Evolutionary conservation across 2,888 invertebrate species (phyloP), one percentile per base, ranked within the genome.

Genomic region (Hoplodrina ambigua): DNA sequence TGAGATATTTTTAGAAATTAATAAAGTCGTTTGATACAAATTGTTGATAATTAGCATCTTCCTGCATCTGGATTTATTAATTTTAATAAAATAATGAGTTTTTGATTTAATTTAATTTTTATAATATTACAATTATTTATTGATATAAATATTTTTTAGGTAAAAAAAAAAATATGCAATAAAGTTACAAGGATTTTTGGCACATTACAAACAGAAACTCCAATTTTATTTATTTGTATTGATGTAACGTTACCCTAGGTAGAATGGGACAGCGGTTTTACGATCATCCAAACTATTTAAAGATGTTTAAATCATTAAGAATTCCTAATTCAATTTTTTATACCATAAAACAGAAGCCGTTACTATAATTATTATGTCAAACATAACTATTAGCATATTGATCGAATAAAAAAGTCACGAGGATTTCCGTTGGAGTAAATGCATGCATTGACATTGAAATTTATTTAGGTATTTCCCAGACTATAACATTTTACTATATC

Each of bases 391-490:
- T 68, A 64, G 10, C 30, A 59, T 62, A 15, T 53, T 17, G 17
- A 62, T 37, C 3, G 10, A 68, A 17, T 17, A 68, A 59, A 67
- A 44, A 67, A 44, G 6, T 20, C 25, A 30, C 54, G 56, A 69
- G 77, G 77, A 72, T 72, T 69, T 80, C 71, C 76, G 67, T 58
- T 55, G 41, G 41, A 15, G 37, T 46, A 44, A 63, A 25, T 57
- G 10, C 37, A 69, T 54, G 19, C 30, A 37, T 56, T 78, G 74
- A 59, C 80, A 81, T 80, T 78, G 66, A 63, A 72, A 37, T 65
- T 57, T 46, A 80, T 63, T 44, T 66, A 49, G 66, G 72, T 80
- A 76, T 63, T 80, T 77, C 65, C 65, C 54, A 67, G 57, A 67
- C 50, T 20, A 17, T 57, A 61, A 50, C 19, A 62, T 54, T 61